A percentile compares a stretch with the other conserved stretches of the same genome.
These are phyloP conservation scores for Aurelia coerulea DNA, from an alignment of 30 jellyfish, hydroid and myxozoan species.

Conservation along the genomic window DNA sequence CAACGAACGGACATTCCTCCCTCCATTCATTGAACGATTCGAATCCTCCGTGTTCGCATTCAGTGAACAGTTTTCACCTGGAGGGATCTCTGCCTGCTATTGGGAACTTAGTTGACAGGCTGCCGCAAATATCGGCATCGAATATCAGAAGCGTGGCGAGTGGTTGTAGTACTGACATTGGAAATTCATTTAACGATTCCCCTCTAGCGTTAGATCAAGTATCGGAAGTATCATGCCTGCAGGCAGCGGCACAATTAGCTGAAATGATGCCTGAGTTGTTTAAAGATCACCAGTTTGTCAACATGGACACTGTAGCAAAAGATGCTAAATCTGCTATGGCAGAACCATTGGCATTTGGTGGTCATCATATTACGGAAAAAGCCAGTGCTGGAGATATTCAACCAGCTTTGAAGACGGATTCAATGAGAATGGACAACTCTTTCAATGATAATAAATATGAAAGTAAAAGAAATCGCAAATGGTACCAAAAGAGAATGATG, in stretches of 20 bases:
- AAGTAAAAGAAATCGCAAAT: conserved; percentile 17
- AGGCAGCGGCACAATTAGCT: conserved; percentile 61
- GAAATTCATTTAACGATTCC: background rate
- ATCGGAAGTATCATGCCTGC: conserved; percentile 51
- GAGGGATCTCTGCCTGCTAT: background rate
- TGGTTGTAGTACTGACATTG: background rate
- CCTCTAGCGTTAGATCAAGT: conserved; percentile 20
- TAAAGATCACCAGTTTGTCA: background rate
- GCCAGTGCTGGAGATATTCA: background rate
- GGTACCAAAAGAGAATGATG: conserved; percentile 49
- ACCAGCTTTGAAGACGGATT: background rate
- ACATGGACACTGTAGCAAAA: background rate
- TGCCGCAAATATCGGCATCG: background rate
- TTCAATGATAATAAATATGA: conserved; percentile 2
- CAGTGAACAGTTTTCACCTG: too few relatives aligned
- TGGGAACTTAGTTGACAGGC: conserved; percentile 4
- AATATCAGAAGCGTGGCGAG: background rate
- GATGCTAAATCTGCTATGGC: background rate
- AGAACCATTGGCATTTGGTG: background rate
- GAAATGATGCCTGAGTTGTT: conserved; percentile 51
- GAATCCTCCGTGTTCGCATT: too few relatives aligned
- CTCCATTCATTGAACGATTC: too few relatives aligned
- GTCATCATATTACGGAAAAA: background rate
- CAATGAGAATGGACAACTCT: background rate
- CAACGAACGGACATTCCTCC: too few relatives aligned